Evolutionary conservation across 2,888 invertebrate genomes (phyloP), one percentile per base, ranked within the genome.

Genomic region (Anarsia innoxiella): DNA sequence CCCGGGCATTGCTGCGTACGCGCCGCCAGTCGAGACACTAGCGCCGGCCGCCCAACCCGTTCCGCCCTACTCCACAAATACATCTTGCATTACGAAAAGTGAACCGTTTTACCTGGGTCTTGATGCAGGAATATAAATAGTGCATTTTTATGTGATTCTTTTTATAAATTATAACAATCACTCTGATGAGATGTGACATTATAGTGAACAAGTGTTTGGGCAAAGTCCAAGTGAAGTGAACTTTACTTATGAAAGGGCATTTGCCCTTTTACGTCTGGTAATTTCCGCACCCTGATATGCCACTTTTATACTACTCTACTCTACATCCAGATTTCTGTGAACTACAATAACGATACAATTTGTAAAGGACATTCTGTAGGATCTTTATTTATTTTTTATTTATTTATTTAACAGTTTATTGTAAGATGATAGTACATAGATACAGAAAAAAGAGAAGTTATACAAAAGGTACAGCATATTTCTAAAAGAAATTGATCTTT

Each of bases 1-100:
- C 70, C 84, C 79, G 83, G 83, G 83, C 67, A 67, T 64, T 66
- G 75, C 66, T 68, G 67, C 69, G 67, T 59, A 56, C 63, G 60
- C 67, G 67, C 56, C 46, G 59, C 56, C 69, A 72, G 70, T 72
- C 52, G 56, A 43, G 53, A 55, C 53, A 60, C 41, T 51, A 58
- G 54, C 59, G 60, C 47, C 61, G 59, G 48, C 43, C 70, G 59
- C 57, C 69, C 58, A 66, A 42, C 66, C 53, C 65, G 72, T 66
- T 56, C 62, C 59, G 63, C 59, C 65, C 60, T 55, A 50, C 44
- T 52, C 52, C 53, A 60, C 34, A 59, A 56, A 58, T 58, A 66
- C 44, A 55, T 43, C 41, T 45, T 28, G 31, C 40, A 40, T 47
- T 49, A 55, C 62, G 54, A 59, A 54, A 56, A 56, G 48, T 48